These are phyloP conservation scores for Cyrtorhinus lividipennis DNA, from an alignment of 1,140 invertebrate species.

Conservation along the genomic window DNA sequence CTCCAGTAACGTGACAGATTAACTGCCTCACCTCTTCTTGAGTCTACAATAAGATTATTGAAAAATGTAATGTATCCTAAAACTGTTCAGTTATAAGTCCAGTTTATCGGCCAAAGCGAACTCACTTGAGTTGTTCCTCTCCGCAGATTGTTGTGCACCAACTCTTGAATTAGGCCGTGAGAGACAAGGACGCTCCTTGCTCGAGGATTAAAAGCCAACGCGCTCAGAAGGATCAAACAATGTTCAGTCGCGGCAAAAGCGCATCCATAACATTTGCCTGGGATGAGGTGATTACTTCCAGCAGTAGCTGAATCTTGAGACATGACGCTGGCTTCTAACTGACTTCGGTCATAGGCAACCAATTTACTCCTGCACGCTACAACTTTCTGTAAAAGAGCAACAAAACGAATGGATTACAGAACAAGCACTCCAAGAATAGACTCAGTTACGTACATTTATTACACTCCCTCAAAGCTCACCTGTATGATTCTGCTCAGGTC, in stretches of 20 bases:
- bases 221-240: conserved; percentile 79
- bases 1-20: conserved; percentile 76
- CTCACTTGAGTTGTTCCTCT: conserved; percentile 51
- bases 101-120: background rate
- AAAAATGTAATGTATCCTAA: background rate
- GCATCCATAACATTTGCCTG: conserved; percentile 61
- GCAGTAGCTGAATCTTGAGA: background rate
- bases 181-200: conserved; percentile 66
- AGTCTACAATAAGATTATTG: conserved; percentile 33
- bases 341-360: conserved; percentile 80
- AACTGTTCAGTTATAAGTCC: conserved; percentile 4
- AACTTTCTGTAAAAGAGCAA: conserved; percentile 46
- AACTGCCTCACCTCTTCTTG: conserved; percentile 77
- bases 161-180: conserved; percentile 75
- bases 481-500: conserved; percentile 89
- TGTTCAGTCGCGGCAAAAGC: conserved; percentile 78
- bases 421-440: background rate
- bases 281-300: background rate
- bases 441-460: too few relatives aligned
- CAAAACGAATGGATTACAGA: background rate
- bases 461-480: too few relatives aligned
- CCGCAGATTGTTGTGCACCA: conserved; percentile 80
- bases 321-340: conserved; percentile 35
- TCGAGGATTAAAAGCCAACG: conserved; percentile 69
- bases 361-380: conserved; percentile 77